These are phyloP conservation scores for Pseudomyrmex pallidus DNA, from an alignment of 1,140 invertebrate genomes.

Conservation along the genomic window DNA sequence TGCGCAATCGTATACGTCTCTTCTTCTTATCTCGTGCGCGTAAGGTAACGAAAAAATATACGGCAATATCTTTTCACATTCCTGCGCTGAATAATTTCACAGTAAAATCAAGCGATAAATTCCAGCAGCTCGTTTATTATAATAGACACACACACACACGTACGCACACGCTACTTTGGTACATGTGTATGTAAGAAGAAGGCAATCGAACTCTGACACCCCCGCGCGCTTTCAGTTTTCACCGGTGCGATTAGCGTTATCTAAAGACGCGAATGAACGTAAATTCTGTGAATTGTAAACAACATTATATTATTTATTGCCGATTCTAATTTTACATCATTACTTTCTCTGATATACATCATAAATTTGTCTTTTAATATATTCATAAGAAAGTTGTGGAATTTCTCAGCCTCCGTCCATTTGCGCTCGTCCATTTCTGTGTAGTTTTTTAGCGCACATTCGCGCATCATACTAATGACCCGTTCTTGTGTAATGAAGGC, in stretches of 20 bases:
- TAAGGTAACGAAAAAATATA: conserved; percentile 9
- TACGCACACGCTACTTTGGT: not conserved
- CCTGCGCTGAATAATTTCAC: conserved; percentile 25
- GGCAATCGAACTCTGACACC: not conserved
- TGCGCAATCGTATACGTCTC: conserved; percentile 25
- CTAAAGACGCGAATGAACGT: not conserved
- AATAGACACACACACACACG: not conserved
- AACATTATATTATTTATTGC: not conserved
- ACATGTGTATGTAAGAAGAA: not conserved
- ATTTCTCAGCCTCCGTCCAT: too few relatives aligned
- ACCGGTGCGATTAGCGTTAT: not conserved
- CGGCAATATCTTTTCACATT: conserved; percentile 18
- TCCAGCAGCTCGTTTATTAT: conserved; percentile 8
- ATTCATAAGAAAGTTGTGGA: too few relatives aligned
- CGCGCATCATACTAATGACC: not conserved
- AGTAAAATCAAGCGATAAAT: conserved; percentile 27
- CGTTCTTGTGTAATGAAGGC: conserved; percentile 16
- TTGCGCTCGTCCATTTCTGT: too few relatives aligned
- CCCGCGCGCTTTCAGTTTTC: conserved; percentile 17
- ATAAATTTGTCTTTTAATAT: too few relatives aligned
- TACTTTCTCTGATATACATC: too few relatives aligned
- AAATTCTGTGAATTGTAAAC: not conserved
- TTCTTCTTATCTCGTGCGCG: conserved; percentile 40
- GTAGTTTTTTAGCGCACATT: too few relatives aligned
- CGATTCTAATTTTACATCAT: too few relatives aligned